phyloP scores from a whole-genome alignment of 1,140 invertebrate genomes.

The Drosophila rhopaloa region DNA sequence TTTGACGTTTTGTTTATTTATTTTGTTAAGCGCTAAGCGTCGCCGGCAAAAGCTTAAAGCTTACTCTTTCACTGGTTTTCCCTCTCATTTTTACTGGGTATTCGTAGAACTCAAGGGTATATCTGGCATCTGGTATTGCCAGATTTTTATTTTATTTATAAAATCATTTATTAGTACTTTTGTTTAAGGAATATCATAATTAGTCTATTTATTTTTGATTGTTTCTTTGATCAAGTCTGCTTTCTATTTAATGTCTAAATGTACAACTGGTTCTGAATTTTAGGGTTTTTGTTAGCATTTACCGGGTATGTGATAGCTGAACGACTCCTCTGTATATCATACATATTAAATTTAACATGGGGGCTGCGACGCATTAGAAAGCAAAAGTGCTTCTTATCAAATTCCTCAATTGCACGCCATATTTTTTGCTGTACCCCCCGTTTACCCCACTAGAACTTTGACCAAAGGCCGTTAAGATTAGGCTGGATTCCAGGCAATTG shows the following conservation, averaged over 20 bases:
- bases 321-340: background rate
- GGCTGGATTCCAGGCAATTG: slow-evolving; percentile 41
- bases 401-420: slow-evolving; percentile 2
- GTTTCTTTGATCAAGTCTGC: background rate
- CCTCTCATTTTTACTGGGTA: slow-evolving; percentile 7
- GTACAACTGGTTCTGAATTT: background rate
- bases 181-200: too few relatives aligned
- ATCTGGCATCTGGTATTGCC: background rate
- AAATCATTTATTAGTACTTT: too few relatives aligned
- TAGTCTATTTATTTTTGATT: too few relatives aligned
- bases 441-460: slow-evolving; percentile 56
- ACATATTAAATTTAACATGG: slow-evolving; percentile 1
- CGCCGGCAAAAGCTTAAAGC: slow-evolving; percentile 53
- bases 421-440: background rate
- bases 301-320: background rate
- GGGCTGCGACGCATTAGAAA: slow-evolving; percentile 37
- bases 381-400: slow-evolving; percentile 76
- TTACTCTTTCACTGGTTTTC: background rate
- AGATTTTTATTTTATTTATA: background rate
- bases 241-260: slow-evolving; percentile 8
- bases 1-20: slow-evolving; percentile 83
- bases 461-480: slow-evolving; percentile 70
- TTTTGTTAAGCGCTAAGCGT: slow-evolving; percentile 66
- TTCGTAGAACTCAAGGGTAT: background rate
- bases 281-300: background rate